Percentiles rank a stretch among this genome's conserved stretches.
Evolutionary conservation across 2,113 vertebrate genomes (phyloP).

Genomic region (Phocoena sinus): DNA sequence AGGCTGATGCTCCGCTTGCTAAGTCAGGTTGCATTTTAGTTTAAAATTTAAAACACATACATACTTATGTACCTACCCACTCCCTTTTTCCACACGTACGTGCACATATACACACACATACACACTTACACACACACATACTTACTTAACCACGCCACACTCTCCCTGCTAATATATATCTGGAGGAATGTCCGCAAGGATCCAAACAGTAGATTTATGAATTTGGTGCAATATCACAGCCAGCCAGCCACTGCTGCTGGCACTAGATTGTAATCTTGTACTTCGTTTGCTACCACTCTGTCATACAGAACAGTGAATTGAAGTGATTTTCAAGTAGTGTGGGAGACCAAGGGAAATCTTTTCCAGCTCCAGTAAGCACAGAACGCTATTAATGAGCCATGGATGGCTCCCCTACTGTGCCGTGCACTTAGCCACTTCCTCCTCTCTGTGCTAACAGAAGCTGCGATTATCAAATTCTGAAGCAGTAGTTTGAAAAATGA

Average conservation of each 20-base stretch:
- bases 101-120: not conserved
- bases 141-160: not conserved
- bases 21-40: not conserved
- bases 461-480: slow-evolving; percentile 52
- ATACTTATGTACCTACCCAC: not conserved
- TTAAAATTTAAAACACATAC: not conserved
- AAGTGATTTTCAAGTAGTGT: slow-evolving; percentile 53
- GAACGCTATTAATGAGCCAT: slow-evolving; percentile 23
- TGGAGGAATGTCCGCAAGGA: not conserved
- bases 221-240: not conserved
- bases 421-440: not conserved
- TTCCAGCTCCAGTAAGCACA: slow-evolving; percentile 36
- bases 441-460: slow-evolving; percentile 6
- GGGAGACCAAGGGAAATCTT: slow-evolving; percentile 52
- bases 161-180: not conserved
- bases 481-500: slow-evolving; percentile 60
- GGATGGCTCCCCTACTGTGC: not conserved
- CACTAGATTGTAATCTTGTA: slow-evolving; percentile 14
- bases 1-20: not conserved
- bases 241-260: not conserved
- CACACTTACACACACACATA: not conserved
- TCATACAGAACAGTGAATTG: slow-evolving; percentile 53
- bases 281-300: slow-evolving; percentile 26
- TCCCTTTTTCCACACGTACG: not conserved
- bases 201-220: slow-evolving; percentile 4